Evolutionary conservation across 1,140 invertebrate species (phyloP), one percentile per base, ranked within the genome.

Genomic region (Arion vulgaris): DNA sequence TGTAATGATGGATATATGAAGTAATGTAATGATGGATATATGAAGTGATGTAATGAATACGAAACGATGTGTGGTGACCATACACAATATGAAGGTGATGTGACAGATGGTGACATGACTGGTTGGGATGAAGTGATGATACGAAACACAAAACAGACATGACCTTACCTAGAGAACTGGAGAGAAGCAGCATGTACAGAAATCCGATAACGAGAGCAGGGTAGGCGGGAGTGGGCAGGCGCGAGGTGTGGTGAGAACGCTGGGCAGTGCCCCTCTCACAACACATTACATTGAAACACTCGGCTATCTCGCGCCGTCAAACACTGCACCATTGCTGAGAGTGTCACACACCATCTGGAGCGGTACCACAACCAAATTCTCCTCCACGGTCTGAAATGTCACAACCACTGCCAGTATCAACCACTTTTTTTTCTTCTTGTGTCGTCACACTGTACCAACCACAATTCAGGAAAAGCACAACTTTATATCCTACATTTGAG

Each of bases 201-300:
- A 73, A 39, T 38, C 71, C 71, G 15, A 73, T 5, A n/a, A 0
- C 26, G 34, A 73, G 71, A 23, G 71, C 39, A 39, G 39, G 71
- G 34, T 41, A n/a, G 38, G 34, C 13, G 71, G 71, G 1, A 13
- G 38, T 11, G 39, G 36, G 23, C 36, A 23, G 71, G 9, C 34
- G 26, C 34, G 34, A 5, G 26, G n/a, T 34, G 71, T 73, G 34
- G 38, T 41, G 71, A 41, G 38, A 38, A 73, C 1, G 38, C 71
- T 41, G 34, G 71, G 71, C 26, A 9, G 23, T 13, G 26, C 34
- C 26, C 71, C 38, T 34, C 71, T 73, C 71, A 73, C 71, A 73
- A 73, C 36, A 73, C 71, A 73, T 73, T 41, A 73, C 71, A 73
- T 73, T 69, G 39, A 73, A 45, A 41, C 71, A 73, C 9, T n/a